Evolutionary conservation across 2,888 invertebrate species (phyloP).

Genomic region (Troides oblongomaculatus): DNA sequence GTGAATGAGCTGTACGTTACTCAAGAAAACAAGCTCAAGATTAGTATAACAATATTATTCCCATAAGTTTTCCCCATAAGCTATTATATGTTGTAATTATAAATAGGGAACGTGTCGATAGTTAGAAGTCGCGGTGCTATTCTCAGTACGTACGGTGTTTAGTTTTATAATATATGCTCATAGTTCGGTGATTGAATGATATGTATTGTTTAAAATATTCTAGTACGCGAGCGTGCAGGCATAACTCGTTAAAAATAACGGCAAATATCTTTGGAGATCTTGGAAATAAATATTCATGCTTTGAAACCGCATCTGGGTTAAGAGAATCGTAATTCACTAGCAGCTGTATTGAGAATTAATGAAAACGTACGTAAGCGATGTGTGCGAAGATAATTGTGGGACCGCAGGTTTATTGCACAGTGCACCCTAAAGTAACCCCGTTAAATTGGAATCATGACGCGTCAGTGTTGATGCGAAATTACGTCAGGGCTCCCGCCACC

Average conservation of each 20-base stretch:
- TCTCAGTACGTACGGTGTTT: conserved; percentile 67
- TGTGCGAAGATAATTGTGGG: conserved; percentile 27
- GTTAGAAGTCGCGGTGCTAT: conserved; percentile 69
- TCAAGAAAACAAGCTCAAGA: conserved; percentile 38
- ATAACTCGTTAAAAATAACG: conserved; percentile 43
- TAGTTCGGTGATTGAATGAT: conserved; percentile 63
- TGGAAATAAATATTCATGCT: conserved; percentile 50
- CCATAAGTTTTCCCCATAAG: conserved; percentile 50
- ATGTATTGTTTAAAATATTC: conserved; percentile 50
- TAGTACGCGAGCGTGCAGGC: conserved; percentile 14
- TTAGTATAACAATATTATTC: conserved; percentile 34
- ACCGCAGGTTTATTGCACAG: conserved; percentile 26
- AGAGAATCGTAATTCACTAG: conserved; percentile 55
- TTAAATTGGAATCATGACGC: conserved; percentile 27
- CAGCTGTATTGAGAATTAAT: conserved; percentile 35
- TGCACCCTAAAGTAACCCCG: conserved; percentile 10
- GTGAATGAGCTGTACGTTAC: too few species aligned
- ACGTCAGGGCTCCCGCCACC: conserved; percentile 10
- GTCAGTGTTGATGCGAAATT: conserved; percentile 29
- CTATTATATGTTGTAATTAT: conserved; percentile 70
- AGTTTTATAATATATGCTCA: conserved; percentile 58
- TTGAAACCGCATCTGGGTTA: conserved; percentile 57
- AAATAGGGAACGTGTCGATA: conserved; percentile 74
- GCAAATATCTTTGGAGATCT: conserved; percentile 54
- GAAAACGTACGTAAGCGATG: conserved; percentile 42